Evolutionary conservation across 2,888 invertebrate species (phyloP).

Genomic region (Cephus pygmeus): DNA sequence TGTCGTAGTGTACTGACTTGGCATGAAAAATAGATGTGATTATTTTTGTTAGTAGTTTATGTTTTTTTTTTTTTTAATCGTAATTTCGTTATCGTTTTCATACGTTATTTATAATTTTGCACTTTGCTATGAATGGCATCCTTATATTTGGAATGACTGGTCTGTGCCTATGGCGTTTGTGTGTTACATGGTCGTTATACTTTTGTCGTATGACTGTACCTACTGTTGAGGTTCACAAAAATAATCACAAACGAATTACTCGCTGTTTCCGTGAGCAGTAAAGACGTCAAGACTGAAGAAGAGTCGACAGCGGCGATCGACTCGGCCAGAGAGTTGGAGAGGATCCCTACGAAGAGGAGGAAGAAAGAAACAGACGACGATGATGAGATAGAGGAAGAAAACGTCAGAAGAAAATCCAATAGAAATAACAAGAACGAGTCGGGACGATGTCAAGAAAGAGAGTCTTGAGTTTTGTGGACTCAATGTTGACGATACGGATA

Average conservation of each 20-base stretch:
- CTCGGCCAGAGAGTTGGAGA: background rate
- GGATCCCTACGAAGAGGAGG: background rate
- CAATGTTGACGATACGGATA: background rate
- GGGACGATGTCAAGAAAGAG: background rate
- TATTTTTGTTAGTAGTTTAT: background rate
- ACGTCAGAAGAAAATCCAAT: background rate
- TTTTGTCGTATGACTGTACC: too few relatives aligned
- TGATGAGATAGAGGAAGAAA: background rate
- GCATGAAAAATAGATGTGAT: conserved; percentile 2
- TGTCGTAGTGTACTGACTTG: background rate
- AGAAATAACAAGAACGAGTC: background rate
- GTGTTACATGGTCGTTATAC: too few relatives aligned
- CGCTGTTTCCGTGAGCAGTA: conserved; percentile 4
- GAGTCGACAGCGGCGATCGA: background rate
- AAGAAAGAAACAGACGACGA: background rate
- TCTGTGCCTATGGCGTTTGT: too few relatives aligned
- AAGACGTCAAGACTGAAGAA: conserved; percentile 5
- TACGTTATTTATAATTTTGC: background rate
- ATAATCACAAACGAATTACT: conserved; percentile 4
- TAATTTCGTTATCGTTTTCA: background rate
- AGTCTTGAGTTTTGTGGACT: background rate
- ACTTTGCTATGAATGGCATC: background rate
- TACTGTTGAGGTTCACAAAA: background rate
- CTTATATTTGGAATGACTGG: background rate
- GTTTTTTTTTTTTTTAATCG: background rate